Evolutionary conservation across 2,113 vertebrate species (phyloP).

Genomic region (Hiodon tergisus): DNA sequence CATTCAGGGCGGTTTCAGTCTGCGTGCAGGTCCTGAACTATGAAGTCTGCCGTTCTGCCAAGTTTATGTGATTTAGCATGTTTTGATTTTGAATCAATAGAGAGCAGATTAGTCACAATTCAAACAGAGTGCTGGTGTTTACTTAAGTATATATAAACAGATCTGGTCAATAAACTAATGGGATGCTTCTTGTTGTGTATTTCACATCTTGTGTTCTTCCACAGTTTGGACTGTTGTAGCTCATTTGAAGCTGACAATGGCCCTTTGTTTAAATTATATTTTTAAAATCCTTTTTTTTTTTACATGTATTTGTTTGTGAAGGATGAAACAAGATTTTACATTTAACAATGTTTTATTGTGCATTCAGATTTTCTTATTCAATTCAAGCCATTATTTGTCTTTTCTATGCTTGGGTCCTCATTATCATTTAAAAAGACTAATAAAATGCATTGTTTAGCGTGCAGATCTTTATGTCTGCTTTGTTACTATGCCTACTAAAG

Average conservation of each 20-base stretch:
- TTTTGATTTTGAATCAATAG: neutral
- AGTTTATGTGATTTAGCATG: neutral
- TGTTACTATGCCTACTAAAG: too few relatives aligned
- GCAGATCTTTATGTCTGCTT: too few relatives aligned
- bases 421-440: too few relatives aligned
- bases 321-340: too few relatives aligned
- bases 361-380: too few relatives aligned
- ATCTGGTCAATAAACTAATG: neutral
- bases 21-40: neutral
- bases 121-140: neutral
- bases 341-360: too few relatives aligned
- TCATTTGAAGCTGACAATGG: too few relatives aligned
- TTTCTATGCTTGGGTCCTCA: too few relatives aligned
- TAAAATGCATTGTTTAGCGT: too few relatives aligned
- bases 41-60: neutral
- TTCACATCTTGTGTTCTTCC: neutral
- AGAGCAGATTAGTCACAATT: neutral
- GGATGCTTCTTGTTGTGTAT: neutral
- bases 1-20: constrained; percentile 35
- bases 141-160: neutral
- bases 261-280: neutral
- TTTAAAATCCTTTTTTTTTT: neutral
- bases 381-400: too few relatives aligned
- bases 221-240: neutral
- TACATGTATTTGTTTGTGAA: constrained; percentile 27